A percentile compares a stretch with the other conserved stretches of the same genome.
These are phyloP conservation scores for Lasioglossum zephyrum DNA, from an alignment of 2,888 invertebrate species.

Conservation along the genomic window DNA sequence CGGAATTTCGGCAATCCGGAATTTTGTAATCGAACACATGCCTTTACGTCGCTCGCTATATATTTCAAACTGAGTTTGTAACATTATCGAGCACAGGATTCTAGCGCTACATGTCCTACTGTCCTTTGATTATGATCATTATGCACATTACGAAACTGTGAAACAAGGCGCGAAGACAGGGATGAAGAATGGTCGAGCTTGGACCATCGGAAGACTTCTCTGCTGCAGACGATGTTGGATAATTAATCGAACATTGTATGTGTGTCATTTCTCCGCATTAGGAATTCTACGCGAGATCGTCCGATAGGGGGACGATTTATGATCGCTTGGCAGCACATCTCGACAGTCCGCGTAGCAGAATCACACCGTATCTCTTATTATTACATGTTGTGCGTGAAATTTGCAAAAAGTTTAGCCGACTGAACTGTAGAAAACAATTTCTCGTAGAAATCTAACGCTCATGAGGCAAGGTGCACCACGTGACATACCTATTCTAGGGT, in stretches of 20 bases:
- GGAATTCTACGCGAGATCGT: background rate
- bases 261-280: background rate
- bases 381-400: background rate
- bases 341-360: background rate
- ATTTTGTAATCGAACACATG: background rate
- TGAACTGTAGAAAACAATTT: background rate
- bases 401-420: background rate
- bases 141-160: background rate
- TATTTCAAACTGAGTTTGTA: background rate
- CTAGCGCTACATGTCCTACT: background rate
- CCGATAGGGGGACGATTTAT: background rate
- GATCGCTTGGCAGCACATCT: background rate
- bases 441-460: too few species aligned
- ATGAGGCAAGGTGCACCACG: too few species aligned
- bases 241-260: background rate
- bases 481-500: too few species aligned
- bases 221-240: background rate
- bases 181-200: background rate
- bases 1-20: background rate
- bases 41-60: background rate
- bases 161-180: slow-evolving; percentile 3
- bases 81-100: background rate
- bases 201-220: background rate
- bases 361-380: background rate
- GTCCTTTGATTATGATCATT: background rate